Evolutionary conservation across 2,888 invertebrate species (phyloP), one percentile per base, ranked within the genome.

Genomic region (Drosophila demipolita): DNA sequence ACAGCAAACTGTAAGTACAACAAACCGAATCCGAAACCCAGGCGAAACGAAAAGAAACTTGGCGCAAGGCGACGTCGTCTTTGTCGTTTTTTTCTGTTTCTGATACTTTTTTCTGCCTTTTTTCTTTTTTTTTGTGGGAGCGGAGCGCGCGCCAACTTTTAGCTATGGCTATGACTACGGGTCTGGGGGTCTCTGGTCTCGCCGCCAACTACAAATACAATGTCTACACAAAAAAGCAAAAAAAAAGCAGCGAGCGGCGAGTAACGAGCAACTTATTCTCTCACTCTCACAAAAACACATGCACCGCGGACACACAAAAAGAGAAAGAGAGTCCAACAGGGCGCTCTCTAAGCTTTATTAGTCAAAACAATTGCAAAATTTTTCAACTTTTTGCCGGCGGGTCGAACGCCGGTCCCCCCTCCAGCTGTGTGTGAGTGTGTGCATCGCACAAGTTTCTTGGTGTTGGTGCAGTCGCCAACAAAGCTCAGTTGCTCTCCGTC

Each of bases 311-410:
- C 26, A 26, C 7, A 20, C 20, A 20, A 3, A 0, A 12, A 11
- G 42, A 20, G 42, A 12, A 15, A 45, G 45, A 45, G 23, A 23
- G 23, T 8, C 23, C 20, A 7, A 20, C 45, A 45, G 20, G 3
- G 48, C 54, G 66, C 81, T 78, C 82, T 89, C 87, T 87, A 89
- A 87, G 87, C 87, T 86, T 84, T 85, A 84, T 89, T 89, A 87
- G 86, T 83, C 89, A 87, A 87, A 87, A 87, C 89, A 89, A 87
- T 89, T 76, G 87, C 87, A 69, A 87, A 84, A 76, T 75, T 69
- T 75, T 82, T 80, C 40, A 45, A 74, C 78, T 77, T 87, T 86
- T 87, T 76, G 89, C 87, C 82, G 89, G 82, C 78, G 71, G 71
- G 65, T 68, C 65, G 62, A 50, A 65, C 67, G 57, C 67, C 67